phyloP scores from a whole-genome alignment of 37 sponge, comb jelly and placozoan genomes.

The Cladorhizidae sp. region DNA sequence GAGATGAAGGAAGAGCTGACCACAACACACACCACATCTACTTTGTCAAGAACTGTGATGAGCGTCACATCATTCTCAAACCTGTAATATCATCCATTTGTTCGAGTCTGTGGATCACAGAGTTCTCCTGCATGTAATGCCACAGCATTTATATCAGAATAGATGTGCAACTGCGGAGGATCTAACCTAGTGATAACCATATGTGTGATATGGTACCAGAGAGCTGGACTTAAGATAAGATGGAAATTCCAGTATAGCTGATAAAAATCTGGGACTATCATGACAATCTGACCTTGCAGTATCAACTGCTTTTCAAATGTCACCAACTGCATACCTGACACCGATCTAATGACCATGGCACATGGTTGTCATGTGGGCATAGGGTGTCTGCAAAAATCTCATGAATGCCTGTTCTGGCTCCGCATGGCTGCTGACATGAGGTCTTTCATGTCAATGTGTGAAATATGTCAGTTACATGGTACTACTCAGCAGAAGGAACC shows the following conservation, averaged over 20 bases:
- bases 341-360: not conserved
- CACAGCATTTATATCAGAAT: constrained; percentile 3
- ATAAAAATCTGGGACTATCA: constrained; percentile 27
- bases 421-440: constrained; percentile 23
- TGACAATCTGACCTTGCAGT: constrained; percentile 44
- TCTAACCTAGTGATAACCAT: constrained; percentile 10
- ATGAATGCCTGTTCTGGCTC: no score
- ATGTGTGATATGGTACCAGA: constrained; percentile 3
- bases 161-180: constrained; percentile 20
- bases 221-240: constrained; percentile 46
- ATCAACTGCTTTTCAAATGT: constrained; percentile 48
- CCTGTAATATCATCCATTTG: constrained; percentile 9
- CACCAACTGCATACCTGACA: not conserved
- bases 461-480: constrained; percentile 6
- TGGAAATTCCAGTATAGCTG: constrained; percentile 3
- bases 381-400: constrained; percentile 32
- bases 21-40: no score
- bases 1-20: no score
- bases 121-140: not conserved
- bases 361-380: constrained; percentile 32
- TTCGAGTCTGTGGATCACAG: constrained; percentile 32
- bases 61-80: no score
- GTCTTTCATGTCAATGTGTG: constrained; percentile 43
- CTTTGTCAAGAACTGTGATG: no score
- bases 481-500: constrained; percentile 18